A percentile compares a stretch with the other conserved stretches of the same genome.
Conservation (phyloP, 1,140 invertebrate genomes). For the Drosophila sulfurigaster region DNA sequence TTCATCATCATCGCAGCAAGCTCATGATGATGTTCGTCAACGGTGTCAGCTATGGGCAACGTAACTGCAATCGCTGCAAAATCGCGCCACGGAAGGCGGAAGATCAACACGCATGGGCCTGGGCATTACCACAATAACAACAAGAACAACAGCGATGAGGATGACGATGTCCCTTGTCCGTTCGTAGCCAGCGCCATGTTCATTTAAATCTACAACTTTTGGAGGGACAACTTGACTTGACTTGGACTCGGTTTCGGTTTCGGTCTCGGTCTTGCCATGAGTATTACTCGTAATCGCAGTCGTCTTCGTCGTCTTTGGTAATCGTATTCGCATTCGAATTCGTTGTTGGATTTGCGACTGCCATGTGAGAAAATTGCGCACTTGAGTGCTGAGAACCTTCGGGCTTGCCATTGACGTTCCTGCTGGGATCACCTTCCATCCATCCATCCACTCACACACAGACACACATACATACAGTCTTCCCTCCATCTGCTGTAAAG, state of each 20-base stretch:
- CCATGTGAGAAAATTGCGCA: slow-evolving; percentile 82
- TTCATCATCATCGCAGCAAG: slow-evolving; percentile 65
- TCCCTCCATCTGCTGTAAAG: background rate
- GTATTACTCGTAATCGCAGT: background rate
- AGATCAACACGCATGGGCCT: slow-evolving; percentile 78
- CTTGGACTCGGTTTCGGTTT: slow-evolving; percentile 23
- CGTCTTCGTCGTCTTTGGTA: background rate
- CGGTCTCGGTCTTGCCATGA: background rate
- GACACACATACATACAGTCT: background rate
- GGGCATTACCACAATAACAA: slow-evolving; percentile 53
- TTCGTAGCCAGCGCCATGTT: slow-evolving; percentile 64
- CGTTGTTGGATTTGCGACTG: slow-evolving; percentile 34
- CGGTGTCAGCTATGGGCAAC: slow-evolving; percentile 78
- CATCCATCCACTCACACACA: background rate
- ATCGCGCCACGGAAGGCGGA: slow-evolving; percentile 42
- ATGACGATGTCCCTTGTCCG: slow-evolving; percentile 62
- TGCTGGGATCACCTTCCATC: slow-evolving; percentile 1
- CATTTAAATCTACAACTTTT: slow-evolving; percentile 83
- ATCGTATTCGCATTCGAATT: background rate
- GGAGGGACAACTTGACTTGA: slow-evolving; percentile 81
- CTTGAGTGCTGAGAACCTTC: slow-evolving; percentile 70
- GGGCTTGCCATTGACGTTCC: slow-evolving; percentile 25
- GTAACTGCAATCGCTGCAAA: slow-evolving; percentile 62
- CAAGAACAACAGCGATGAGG: slow-evolving; percentile 18
- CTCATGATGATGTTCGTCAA: slow-evolving; percentile 76